Evolutionary conservation across 2,797 vertebrate species (phyloP), one percentile per base, ranked within the genome.

Genomic region (Chaenodraco wilsoni): DNA sequence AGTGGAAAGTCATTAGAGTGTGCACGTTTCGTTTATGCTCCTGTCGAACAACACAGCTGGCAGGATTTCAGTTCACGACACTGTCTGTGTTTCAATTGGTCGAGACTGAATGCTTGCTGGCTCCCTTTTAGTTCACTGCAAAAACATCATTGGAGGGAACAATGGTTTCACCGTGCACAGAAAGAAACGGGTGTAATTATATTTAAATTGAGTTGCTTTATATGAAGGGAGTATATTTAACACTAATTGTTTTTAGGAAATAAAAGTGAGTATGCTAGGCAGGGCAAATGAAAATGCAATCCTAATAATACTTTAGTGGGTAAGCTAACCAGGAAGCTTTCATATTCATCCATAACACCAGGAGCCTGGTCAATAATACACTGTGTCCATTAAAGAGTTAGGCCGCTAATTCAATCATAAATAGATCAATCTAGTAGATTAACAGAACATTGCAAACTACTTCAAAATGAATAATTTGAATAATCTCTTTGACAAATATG

Each of bases 1-100:
- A 82, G 78, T 64, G 77, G 44, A 72, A 59, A 58, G 56, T 84
- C 84, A 89, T 87, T 90, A 81, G 15, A 79, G 73, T 62, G 45
- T 40, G 64, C 70, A 69, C 15, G 23, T 78, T 88, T 79, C 13
- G 46, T 65, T 75, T 76, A 46, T 23, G 60, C 60, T 81, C 21
- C 64, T 13, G 72, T 48, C 49, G 65, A 62, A 74, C 65, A 72
- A 51, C 74, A 74, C 67, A 80, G 83, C 80, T 83, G 52, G 27
- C 41, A 50, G 74, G 69, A 65, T 76, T 82, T 82, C 14, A 60
- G 54, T 44, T 75, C 45, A 56, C 48, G 16, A 49, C 16, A 44
- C 46, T 51, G 72, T 13, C 19, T 45, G 54, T 41, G 60, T 64
- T 73, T 56, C 49, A 44, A 11, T 65, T 56, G 52, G 50, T 40